Evolutionary conservation across 2,888 invertebrate species (phyloP), one percentile per base, ranked within the genome.

Genomic region (Phlogophora meticulosa): DNA sequence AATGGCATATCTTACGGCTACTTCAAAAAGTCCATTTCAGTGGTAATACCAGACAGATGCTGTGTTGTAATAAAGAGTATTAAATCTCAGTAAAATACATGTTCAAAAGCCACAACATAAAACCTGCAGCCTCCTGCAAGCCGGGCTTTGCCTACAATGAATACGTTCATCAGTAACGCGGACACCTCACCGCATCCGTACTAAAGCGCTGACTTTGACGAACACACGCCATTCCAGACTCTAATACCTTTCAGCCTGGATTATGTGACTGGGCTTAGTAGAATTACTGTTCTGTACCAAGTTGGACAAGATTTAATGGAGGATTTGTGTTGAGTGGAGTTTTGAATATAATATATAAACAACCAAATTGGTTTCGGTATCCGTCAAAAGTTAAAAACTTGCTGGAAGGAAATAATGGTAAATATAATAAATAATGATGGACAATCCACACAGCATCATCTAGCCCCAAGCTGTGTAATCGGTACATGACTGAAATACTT

Each of bases 111-210:
- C 24, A 9, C 43, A 28, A 51, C 38, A 45, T 5, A 51, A 45
- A 74, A 67, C 45, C 43, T 51, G 45, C 40, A 28, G 10, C 15
- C 7, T 17, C 7, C 24, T 5, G 32, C 15, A 36, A 28, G 15
- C 55, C 10, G 0, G 1, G 24, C 36, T 69, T 15, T 43, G 15
- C 34, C 42, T 43, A 36, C 56, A 52, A 76, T 76, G 68, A 81
- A 80, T 79, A 60, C 10, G 49, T 51, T 66, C 79, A 79, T 81
- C 76, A 78, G 68, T 57, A 63, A 61, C 53, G 7, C 38, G 42
- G 56, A 59, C 68, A 42, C 45, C 43, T 52, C 43, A 45, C 67
- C 51, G 38, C 74, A 55, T 42, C n/a, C 34, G 36, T 15, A 38
- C 13, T 38, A 51, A 38, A 58, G 46, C 48, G 42, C 28, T 61